Evolutionary conservation across 2,113 vertebrate species (phyloP), one percentile per base, ranked within the genome.

Genomic region (Phylloscopus whistleri): DNA sequence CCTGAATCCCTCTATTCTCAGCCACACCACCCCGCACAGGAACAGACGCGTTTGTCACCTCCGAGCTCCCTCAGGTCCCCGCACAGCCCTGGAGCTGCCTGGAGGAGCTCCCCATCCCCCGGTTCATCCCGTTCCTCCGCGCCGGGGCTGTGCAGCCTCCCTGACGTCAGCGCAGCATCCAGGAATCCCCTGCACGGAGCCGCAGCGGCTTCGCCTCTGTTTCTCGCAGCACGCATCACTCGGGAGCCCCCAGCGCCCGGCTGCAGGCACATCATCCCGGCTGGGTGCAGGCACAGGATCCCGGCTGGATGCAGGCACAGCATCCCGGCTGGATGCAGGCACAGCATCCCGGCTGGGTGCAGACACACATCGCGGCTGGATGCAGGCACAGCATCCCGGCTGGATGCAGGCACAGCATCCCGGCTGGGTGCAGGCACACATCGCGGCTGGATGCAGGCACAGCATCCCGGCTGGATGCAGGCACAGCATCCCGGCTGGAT

Each of bases 151-250:
- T 5, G 66, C 68, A 78, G 26, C 77, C 49, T 93, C 46, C 46
- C 73, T 94, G 86, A 96, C 72, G 66, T 95, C 92, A 95, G 84
- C 30, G 6, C 58, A 28, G 77, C 89, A 68, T 46, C 67, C 88
- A 41, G 95, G 93, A 90, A 95, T 96, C 95, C 95, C 93, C 94
- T 13, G 93, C 89, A 51, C 10, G 11, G n/a, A 89, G 53, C 93
- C 9, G 26, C 87, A 56, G 63, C 37, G 76, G 7, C 83, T 83
- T 78, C 6, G 7, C 64, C 73, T 41, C 51, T 20, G 33, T 2
- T 48, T 76, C 48, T 31, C n/a, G 1, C n/a, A 55, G 44, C 11
- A 9, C 27, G 2, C 28, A 33, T 13, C 5, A 0, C 52, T 52
- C n/a, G 86, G 90, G 94, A 96, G 82, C 81, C 81, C 76, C 89